Base-by-base conservation (phyloP, 2,797 vertebrate species). In the Gallirallus australis region DNA sequence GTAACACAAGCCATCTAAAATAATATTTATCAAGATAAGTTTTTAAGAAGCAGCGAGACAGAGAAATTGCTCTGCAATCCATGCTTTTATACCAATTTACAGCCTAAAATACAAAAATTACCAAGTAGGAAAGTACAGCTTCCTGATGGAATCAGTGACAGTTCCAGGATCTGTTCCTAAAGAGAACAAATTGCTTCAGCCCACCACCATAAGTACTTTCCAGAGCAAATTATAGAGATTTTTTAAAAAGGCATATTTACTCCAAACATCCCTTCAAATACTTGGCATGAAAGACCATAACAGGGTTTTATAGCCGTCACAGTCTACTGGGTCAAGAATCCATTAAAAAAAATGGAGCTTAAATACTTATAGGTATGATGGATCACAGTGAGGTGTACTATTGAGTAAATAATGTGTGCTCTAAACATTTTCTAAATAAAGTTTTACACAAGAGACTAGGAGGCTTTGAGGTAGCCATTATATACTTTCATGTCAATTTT, bases 381-480 rank as follows among this genome's bases (percentile, higher is more conserved):
- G 77, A 94, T 94, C 59, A 90, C 56, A 79, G 4, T 37, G 27
- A 50, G 48, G 35, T 66, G 27, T n/a, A 63, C 69, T 65, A 40
- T 52, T 66, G 54, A 79, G 86, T 93, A 94, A 95, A 94, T 92
- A 83, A 95, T 57, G 37, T n/a, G 48, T 84, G 35, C 69, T 91
- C 28, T 37, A 90, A 88, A 79, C 30, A 69, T 87, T 92, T 90
- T 52, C 93, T 89, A 90, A 92, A 87, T 82, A 95, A 77, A 76
- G 45, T 24, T 76, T 87, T 90, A 42, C 31, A 75, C 15, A 42
- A 82, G 71, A 68, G 76, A 53, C 59, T 81, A 12, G 2, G n/a
- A 45, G 73, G 37, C 60, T 95, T 35, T 76, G 76, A 85, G 89
- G 86, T 33, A 87, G 65, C 42, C 84, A 72, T 89, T 95, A 91